phyloP scores from a whole-genome alignment of 2,888 invertebrate species.

The Dasypolia templi region DNA sequence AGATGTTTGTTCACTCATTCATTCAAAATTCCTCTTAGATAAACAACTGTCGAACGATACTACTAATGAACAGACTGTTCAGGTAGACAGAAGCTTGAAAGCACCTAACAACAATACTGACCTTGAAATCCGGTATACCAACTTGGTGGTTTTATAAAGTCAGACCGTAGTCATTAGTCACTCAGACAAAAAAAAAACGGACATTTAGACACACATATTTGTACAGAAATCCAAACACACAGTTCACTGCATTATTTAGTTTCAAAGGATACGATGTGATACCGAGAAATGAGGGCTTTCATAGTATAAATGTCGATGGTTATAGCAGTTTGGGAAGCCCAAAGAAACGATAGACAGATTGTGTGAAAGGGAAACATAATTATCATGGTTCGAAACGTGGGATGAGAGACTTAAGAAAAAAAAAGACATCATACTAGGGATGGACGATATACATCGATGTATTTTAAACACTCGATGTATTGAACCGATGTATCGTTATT shows the following conservation, averaged over 20 bases:
- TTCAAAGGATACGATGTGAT: not conserved
- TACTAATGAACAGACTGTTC: conserved; percentile 19
- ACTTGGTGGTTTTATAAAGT: conserved; percentile 19
- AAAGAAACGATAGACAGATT: not conserved
- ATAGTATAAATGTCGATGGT: too few species aligned
- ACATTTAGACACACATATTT: not conserved
- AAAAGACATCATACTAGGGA: too few species aligned
- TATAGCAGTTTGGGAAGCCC: not conserved
- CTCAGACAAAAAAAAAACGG: conserved; percentile 6
- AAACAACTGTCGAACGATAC: conserved; percentile 11
- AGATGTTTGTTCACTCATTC: conserved; percentile 8
- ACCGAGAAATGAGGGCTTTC: not conserved
- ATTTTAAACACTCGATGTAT: too few species aligned
- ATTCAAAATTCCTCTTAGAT: conserved; percentile 20
- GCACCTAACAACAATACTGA: conserved; percentile 15
- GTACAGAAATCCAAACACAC: not conserved
- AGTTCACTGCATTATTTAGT: not conserved
- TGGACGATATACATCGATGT: too few species aligned
- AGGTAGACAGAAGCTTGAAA: conserved; percentile 2
- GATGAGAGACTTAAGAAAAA: not conserved
- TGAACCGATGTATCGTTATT: too few species aligned
- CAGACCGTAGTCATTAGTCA: conserved; percentile 11
- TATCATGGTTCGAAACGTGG: not conserved
- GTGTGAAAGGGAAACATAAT: not conserved
- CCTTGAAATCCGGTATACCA: conserved; percentile 32